Base-by-base conservation (phyloP, 2,888 invertebrate genomes). In the Cryptophagus acutangulus region DNA sequence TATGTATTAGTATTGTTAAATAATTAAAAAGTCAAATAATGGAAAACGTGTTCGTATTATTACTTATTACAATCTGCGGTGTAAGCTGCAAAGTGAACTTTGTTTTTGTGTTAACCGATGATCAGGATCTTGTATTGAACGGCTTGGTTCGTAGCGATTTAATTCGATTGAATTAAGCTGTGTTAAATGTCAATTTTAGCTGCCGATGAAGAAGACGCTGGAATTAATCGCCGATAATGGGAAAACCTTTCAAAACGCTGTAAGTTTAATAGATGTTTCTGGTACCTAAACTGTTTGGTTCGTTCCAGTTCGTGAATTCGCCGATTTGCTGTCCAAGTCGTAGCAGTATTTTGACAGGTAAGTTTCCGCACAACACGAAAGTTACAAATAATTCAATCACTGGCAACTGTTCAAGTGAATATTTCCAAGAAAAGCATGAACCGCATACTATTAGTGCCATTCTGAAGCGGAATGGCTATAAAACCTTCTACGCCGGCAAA, bases 261-360 rank as follows among this genome's bases (percentile, higher is more conserved):
- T 87, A 73, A 77, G 81, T 75, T 33, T 47, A 26, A 17, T 6
- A n/a, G n/a, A n/a, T n/a, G n/a, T n/a, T n/a, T n/a, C n/a, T n/a
- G n/a, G n/a, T n/a, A n/a, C 13, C 16, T 14, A 8, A 8, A 16
- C 9, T 9, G n/a, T n/a, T n/a, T n/a, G n/a, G n/a, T 8, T 41
- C 12, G 36, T 64, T 69, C 33, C 63, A 91, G 91, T 92, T 84
- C 69, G 86, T 83, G 1, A 82, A 83, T 26, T 82, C 87, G 0
- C 92, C 93, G 0, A 76, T 93, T 28, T 93, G 93, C 66, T 93
- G 93, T 52, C 93, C 93, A 1, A 89, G 90, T 57, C 78, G 93
- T n/a, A 82, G 91, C 3, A 84, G 87, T 17, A 76, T 94, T 34
- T 72, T 94, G 14, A 88, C 88, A 0, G 93, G 93, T 0, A 74